phyloP scores from a whole-genome alignment of 1,140 invertebrate genomes.

The Ruditapes philippinarum region DNA sequence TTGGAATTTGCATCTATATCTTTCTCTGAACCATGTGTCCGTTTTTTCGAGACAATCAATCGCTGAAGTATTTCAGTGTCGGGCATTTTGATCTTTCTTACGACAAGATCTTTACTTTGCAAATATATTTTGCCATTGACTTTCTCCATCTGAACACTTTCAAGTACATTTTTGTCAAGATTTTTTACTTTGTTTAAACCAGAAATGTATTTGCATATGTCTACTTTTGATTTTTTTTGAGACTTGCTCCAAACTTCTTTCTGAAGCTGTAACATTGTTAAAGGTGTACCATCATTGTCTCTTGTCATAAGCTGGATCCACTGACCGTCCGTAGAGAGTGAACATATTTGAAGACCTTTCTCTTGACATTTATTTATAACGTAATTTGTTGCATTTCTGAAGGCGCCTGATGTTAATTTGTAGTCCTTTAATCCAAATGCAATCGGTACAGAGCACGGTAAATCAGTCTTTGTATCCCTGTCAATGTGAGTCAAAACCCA shows the following conservation, averaged over 20 bases:
- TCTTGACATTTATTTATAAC: slow-evolving; percentile 30
- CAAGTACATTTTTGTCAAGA: too few relatives aligned
- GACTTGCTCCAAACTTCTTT: slow-evolving; percentile 52
- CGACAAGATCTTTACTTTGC: too few relatives aligned
- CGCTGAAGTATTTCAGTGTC: too few relatives aligned
- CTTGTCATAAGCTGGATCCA: slow-evolving; percentile 36
- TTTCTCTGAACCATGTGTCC: too few relatives aligned
- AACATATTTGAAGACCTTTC: slow-evolving; percentile 33
- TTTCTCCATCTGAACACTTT: too few relatives aligned
- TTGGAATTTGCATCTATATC: too few relatives aligned
- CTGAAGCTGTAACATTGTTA: slow-evolving; percentile 54
- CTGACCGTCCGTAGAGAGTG: slow-evolving; percentile 58
- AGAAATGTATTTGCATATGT: neutral
- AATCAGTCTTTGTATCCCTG: neutral
- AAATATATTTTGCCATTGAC: too few relatives aligned
- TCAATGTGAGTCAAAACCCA: slow-evolving; percentile 53
- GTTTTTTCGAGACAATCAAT: too few relatives aligned
- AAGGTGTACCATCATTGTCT: neutral
- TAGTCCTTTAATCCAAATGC: slow-evolving; percentile 49
- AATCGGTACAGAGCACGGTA: slow-evolving; percentile 18
- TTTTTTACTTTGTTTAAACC: neutral
- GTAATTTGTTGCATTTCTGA: slow-evolving; percentile 10
- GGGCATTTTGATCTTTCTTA: too few relatives aligned
- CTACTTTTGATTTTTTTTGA: neutral
- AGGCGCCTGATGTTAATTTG: neutral